Evolutionary conservation across 2,113 vertebrate species (phyloP).

Genomic region (Daboia siamensis): DNA sequence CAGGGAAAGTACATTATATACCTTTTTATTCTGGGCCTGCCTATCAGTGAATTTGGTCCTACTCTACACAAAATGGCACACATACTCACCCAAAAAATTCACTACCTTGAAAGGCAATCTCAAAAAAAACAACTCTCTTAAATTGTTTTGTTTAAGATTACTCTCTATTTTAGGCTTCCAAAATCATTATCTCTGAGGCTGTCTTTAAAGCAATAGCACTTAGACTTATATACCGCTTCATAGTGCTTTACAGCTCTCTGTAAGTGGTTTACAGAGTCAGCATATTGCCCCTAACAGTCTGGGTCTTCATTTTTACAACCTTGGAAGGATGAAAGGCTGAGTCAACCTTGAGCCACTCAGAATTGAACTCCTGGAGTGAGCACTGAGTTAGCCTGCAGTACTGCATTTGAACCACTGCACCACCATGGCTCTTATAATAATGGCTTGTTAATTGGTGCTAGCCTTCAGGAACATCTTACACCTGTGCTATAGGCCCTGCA

Average conservation of each 20-base stretch:
- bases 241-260: no score
- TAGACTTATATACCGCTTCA: no score
- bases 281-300: no score
- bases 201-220: background rate
- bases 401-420: no score
- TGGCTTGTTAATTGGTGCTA: background rate
- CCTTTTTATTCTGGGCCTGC: background rate
- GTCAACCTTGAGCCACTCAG: no score
- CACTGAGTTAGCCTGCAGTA: no score
- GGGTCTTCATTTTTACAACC: no score
- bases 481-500: background rate
- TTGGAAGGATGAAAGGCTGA: no score
- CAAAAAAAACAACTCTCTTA: background rate
- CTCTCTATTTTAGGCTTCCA: background rate
- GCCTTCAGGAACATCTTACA: background rate
- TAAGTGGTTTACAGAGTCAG: no score
- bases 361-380: no score
- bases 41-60: background rate
- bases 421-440: background rate
- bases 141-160: background rate
- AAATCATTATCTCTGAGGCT: background rate
- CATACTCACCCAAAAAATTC: background rate
- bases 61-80: background rate
- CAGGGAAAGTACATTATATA: background rate
- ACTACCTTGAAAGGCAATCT: background rate